These are phyloP conservation scores for Phenacoccus solenopsis DNA, from an alignment of 1,140 invertebrate species.

Conservation along the genomic window DNA sequence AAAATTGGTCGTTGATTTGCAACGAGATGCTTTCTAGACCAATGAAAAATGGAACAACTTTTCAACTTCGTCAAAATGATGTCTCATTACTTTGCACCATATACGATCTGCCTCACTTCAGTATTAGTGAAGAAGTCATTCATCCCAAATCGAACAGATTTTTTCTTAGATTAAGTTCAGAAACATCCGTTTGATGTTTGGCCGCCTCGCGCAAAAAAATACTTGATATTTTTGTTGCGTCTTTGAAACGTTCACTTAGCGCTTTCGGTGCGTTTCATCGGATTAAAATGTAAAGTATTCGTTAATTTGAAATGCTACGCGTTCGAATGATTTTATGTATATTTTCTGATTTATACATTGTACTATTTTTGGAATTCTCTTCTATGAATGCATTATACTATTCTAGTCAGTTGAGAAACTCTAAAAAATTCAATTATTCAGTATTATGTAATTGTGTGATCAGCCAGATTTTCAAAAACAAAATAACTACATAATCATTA, in stretches of 20 bases:
- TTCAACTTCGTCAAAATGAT: constrained; percentile 87
- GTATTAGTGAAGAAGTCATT: constrained; percentile 86
- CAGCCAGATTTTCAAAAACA: too few species aligned
- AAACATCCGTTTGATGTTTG: constrained; percentile 77
- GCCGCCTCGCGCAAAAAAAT: background rate
- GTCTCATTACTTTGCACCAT: constrained; percentile 80
- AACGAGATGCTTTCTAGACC: constrained; percentile 77
- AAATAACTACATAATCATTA: too few species aligned
- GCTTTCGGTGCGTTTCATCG: background rate
- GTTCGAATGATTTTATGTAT: background rate
- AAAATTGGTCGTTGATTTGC: constrained; percentile 87
- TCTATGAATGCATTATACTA: background rate
- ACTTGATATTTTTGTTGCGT: background rate
- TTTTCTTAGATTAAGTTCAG: constrained; percentile 83
- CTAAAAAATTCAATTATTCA: background rate
- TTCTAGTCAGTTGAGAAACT: background rate
- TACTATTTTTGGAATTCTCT: background rate
- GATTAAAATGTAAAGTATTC: background rate
- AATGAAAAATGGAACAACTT: constrained; percentile 64
- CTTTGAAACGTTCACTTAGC: background rate
- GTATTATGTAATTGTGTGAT: too few species aligned
- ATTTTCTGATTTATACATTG: too few species aligned
- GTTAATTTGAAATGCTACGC: background rate
- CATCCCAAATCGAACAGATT: constrained; percentile 94
- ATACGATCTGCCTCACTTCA: constrained; percentile 77